Conservation (phyloP, 2,888 invertebrate species). For the Drosophila crucigera region DNA sequence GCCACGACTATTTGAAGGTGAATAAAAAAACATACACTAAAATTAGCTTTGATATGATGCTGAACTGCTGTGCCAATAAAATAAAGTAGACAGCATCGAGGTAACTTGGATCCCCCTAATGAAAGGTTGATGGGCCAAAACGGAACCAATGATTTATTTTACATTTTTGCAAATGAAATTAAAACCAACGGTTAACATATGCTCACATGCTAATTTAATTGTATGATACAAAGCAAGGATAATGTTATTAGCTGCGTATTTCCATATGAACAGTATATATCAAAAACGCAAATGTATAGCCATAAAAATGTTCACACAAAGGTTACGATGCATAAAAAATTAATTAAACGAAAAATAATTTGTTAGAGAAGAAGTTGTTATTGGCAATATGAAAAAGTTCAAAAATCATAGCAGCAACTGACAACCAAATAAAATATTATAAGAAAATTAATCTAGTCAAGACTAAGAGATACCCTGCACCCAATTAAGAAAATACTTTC, state of each 20-base stretch:
- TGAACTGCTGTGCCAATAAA: constrained; percentile 15
- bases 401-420: constrained; percentile 16
- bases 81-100: background rate
- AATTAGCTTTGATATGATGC: constrained; percentile 12
- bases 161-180: background rate
- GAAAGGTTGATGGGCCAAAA: background rate
- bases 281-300: background rate
- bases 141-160: background rate
- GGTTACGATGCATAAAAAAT: constrained; percentile 25
- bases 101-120: background rate
- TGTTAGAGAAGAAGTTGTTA: constrained; percentile 10
- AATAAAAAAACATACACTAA: constrained; percentile 15
- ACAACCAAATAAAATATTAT: background rate
- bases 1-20: constrained; percentile 7
- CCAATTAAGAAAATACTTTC: background rate
- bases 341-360: constrained; percentile 50
- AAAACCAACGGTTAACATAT: background rate
- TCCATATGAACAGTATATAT: background rate
- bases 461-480: background rate
- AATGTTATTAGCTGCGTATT: constrained; percentile 7
- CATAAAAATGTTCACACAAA: constrained; percentile 18
- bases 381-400: constrained; percentile 12
- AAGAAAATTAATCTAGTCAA: background rate
- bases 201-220: background rate
- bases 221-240: background rate